phyloP scores from a whole-genome alignment of 1,140 invertebrate genomes.

The Pentalonia nigronervosa region DNA sequence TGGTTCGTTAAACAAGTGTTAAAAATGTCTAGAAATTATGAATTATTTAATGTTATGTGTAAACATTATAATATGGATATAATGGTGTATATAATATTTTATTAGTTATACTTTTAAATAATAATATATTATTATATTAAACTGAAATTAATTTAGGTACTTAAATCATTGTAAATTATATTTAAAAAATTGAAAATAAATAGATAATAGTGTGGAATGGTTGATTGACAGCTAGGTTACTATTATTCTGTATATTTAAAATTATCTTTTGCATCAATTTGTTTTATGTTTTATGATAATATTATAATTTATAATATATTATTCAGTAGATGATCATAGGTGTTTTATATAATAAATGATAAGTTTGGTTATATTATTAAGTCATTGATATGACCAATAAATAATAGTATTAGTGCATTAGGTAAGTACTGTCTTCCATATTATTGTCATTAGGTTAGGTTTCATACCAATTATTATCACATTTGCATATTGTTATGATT shows the following conservation, averaged over 20 bases:
- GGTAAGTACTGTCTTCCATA: background rate
- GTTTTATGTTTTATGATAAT: background rate
- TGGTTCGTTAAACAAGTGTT: background rate
- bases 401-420: background rate
- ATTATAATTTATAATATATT: background rate
- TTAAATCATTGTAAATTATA: background rate
- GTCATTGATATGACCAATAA: background rate
- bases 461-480: background rate
- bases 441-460: background rate
- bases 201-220: background rate
- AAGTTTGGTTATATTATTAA: background rate
- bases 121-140: background rate
- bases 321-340: background rate
- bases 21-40: background rate
- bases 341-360: background rate
- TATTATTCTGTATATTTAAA: background rate
- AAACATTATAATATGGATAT: background rate
- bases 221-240: background rate
- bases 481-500: conserved; percentile 31
- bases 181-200: background rate
- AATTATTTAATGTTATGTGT: background rate
- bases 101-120: background rate
- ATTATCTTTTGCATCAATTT: background rate
- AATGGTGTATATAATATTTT: background rate
- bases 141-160: background rate